Percentiles rank a stretch among this genome's conserved stretches.
phyloP scores from a whole-genome alignment of 2,888 invertebrate genomes.

The Deilephila elpenor region DNA sequence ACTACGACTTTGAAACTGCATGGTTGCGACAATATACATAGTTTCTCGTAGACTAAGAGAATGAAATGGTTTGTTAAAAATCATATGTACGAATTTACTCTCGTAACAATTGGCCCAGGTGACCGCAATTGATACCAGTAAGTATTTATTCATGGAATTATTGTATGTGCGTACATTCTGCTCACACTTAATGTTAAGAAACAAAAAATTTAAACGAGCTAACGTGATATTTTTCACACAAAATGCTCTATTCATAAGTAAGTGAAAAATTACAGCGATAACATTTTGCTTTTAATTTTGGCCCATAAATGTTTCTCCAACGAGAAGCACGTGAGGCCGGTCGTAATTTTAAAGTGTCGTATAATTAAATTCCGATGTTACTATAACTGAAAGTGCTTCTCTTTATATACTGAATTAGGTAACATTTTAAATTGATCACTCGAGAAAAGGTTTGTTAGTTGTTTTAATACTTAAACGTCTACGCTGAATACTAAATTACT shows the following conservation, averaged over 20 bases:
- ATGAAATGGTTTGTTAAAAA: no score
- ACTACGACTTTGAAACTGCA: no score
- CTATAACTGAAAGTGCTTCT: conserved; percentile 28
- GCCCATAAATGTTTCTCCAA: conserved; percentile 19
- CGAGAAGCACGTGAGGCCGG: conserved; percentile 13
- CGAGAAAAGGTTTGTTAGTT: not conserved
- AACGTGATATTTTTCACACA: no score
- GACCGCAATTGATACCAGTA: no score
- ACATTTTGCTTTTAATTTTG: not conserved
- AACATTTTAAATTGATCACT: conserved; percentile 4
- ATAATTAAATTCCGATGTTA: conserved; percentile 32
- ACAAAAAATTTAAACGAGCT: no score
- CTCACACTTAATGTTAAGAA: no score
- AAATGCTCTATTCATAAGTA: not conserved
- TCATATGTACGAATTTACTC: no score
- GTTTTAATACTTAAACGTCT: not conserved
- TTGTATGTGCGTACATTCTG: no score
- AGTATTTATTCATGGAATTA: no score
- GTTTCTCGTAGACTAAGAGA: no score
- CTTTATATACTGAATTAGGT: conserved; percentile 10
- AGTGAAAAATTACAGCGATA: not conserved
- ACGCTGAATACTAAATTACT: not conserved
- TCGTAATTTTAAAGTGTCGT: conserved; percentile 25
- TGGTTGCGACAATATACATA: no score
- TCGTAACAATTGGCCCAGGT: no score